Percentiles rank a stretch among this genome's conserved stretches.
Evolutionary conservation across 2,797 vertebrate genomes (phyloP).

Genomic region (Melanotaenia trifasciata): DNA sequence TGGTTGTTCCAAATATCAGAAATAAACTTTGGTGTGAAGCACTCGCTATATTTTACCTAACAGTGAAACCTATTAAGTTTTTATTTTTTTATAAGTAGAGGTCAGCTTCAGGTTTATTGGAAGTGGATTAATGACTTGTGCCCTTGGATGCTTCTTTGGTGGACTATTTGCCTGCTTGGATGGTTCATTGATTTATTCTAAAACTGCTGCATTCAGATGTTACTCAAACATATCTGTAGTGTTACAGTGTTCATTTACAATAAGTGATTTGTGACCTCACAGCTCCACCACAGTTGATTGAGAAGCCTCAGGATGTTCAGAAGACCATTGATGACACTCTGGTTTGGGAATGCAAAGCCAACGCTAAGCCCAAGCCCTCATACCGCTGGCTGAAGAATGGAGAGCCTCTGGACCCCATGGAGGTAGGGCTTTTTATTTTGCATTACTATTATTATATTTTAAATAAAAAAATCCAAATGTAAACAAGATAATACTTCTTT

Average conservation of each 20-base stretch:
- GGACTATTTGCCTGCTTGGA: slow-evolving; percentile 67
- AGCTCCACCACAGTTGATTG: slow-evolving; percentile 92
- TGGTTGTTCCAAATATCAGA: slow-evolving; percentile 6
- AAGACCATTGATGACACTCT: slow-evolving; percentile 91
- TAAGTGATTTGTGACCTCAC: slow-evolving; percentile 50
- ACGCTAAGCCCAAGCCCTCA: slow-evolving; percentile 90
- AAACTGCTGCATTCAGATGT: slow-evolving; percentile 45
- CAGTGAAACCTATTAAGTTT: slow-evolving; percentile 25
- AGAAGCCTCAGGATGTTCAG: slow-evolving; percentile 88
- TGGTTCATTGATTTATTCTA: slow-evolving; percentile 70
- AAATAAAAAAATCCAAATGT: background rate
- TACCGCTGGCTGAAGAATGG: slow-evolving; percentile 96
- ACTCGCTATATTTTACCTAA: slow-evolving; percentile 15
- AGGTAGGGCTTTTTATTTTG: slow-evolving; percentile 73
- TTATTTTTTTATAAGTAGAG: slow-evolving; percentile 49
- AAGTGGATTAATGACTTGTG: slow-evolving; percentile 71
- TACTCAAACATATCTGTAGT: slow-evolving; percentile 25
- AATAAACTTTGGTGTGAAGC: slow-evolving; percentile 13
- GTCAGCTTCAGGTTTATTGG: slow-evolving; percentile 68
- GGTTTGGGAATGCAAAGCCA: slow-evolving; percentile 93
- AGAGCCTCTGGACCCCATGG: slow-evolving; percentile 85
- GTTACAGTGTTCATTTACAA: slow-evolving; percentile 48
- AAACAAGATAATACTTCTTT: background rate
- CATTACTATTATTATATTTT: background rate
- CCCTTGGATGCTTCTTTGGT: slow-evolving; percentile 69